Base-by-base conservation (phyloP, 2,113 vertebrate genomes). In the Pyxicephalus adspersus region DNA sequence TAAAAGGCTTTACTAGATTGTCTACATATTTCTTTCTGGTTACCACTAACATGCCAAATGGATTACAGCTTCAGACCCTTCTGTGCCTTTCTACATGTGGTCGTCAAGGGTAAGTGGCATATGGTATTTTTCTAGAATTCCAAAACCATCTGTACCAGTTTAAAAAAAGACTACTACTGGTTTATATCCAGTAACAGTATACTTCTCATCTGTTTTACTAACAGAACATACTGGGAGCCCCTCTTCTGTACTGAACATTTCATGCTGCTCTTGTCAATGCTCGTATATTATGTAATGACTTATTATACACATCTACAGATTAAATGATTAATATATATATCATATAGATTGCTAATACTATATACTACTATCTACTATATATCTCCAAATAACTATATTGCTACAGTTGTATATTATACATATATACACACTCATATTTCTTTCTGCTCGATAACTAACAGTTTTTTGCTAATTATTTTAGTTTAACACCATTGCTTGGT, bases 11-110 rank as follows among this genome's bases (percentile, higher is more conserved):
- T 0, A 54, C 23, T 71, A 72, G 51, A 68, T 2, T 6, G 18
- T 60, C 19, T 67, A 45, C 64, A 64, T 19, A 60, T 80, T 34
- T 50, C 64, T 45, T 45, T 78, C 52, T 76, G 87, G 84, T 88
- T 74, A 86, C 83, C 82, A 72, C 75, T 7, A 13, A 71, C 76
- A 76, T 65, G 75, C 60, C 87, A 60, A 81, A 86, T 87, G 93
- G 92, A 94, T 92, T 92, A 92, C 91, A 75, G 87, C 84, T 58
- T 26, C 0, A 86, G 86, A 76, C 80, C 61, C 19, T 45, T 66
- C 61, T 19, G 19, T 75, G 61, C 63, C 16, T 64, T 52, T 22
- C 60, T 64, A 31, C 58, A n/a, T 38, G 28, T 82, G 70, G 51
- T 34, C 61, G 26, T 26, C 70, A 75, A 82, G 34, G 61, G 80